Conservation (phyloP, 2,888 invertebrate species). For the Ferrisia virgata region DNA sequence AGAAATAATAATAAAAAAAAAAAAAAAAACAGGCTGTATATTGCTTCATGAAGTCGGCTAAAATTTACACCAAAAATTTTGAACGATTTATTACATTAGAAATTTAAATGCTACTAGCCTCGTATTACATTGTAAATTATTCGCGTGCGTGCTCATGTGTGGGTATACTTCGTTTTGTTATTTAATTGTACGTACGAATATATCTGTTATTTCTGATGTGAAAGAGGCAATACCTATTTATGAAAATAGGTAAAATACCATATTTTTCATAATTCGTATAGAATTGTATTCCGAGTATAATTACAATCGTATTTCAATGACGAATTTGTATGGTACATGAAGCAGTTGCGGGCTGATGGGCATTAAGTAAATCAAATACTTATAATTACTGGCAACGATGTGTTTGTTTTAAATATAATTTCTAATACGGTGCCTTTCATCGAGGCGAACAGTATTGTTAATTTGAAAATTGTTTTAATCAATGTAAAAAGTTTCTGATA, state of each 20-base stretch:
- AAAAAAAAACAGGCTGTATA: background rate
- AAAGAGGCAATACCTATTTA: background rate
- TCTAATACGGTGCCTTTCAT: background rate
- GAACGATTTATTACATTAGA: constrained; percentile 30
- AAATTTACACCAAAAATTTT: constrained; percentile 19
- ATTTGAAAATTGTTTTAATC: background rate
- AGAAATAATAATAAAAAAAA: background rate
- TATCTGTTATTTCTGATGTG: background rate
- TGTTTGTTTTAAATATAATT: background rate
- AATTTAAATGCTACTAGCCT: background rate
- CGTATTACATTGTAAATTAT: constrained; percentile 28
- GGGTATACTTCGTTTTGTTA: background rate
- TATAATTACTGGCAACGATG: background rate
- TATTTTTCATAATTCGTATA: background rate
- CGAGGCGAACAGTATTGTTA: background rate
- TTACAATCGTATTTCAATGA: too few relatives aligned
- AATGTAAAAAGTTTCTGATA: constrained; percentile 14
- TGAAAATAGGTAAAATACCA: constrained; percentile 12
- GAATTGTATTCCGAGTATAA: background rate
- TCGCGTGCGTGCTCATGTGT: too few relatives aligned
- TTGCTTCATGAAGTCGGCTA: constrained; percentile 15
- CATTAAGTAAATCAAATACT: constrained; percentile 9
- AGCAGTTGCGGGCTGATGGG: background rate
- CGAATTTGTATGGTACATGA: background rate
- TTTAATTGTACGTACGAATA: too few relatives aligned